Evolutionary conservation across 2,888 invertebrate species (phyloP).

Genomic region (Chaitophorus viminalis): DNA sequence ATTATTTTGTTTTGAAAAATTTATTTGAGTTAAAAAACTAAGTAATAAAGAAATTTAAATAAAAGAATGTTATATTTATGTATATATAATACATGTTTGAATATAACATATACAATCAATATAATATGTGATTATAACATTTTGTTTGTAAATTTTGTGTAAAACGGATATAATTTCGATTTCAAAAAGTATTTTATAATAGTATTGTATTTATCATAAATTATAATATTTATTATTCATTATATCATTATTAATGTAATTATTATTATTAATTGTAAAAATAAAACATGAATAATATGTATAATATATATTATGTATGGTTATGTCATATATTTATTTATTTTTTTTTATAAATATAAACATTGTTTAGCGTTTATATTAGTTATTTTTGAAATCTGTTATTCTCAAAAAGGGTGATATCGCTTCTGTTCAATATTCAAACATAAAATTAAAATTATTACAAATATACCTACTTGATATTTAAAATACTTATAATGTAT

Average conservation of each 20-base stretch:
- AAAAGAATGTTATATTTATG: conserved; percentile 11
- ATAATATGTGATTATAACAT: conserved; percentile 12
- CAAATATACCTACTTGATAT: no score
- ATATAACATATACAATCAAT: background rate
- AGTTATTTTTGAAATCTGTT: background rate
- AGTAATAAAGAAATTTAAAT: conserved; percentile 29
- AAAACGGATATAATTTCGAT: conserved; percentile 51
- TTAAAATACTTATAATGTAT: no score
- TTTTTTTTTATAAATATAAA: background rate
- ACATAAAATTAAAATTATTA: background rate
- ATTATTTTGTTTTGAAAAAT: conserved; percentile 41
- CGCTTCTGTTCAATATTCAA: no score
- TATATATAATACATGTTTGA: background rate
- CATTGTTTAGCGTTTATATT: background rate
- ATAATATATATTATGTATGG: background rate
- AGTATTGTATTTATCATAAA: conserved; percentile 37
- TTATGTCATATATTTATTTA: background rate
- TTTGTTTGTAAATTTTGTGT: conserved; percentile 49
- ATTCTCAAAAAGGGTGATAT: no score
- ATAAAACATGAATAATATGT: conserved; percentile 20
- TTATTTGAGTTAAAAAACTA: conserved; percentile 46
- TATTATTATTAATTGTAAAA: conserved; percentile 53
- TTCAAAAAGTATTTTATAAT: conserved; percentile 58
- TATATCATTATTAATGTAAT: conserved; percentile 39
- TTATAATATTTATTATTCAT: conserved; percentile 31